Evolutionary conservation across 2,797 vertebrate genomes (phyloP).

Genomic region (Phrynocephalus guinanensis): DNA sequence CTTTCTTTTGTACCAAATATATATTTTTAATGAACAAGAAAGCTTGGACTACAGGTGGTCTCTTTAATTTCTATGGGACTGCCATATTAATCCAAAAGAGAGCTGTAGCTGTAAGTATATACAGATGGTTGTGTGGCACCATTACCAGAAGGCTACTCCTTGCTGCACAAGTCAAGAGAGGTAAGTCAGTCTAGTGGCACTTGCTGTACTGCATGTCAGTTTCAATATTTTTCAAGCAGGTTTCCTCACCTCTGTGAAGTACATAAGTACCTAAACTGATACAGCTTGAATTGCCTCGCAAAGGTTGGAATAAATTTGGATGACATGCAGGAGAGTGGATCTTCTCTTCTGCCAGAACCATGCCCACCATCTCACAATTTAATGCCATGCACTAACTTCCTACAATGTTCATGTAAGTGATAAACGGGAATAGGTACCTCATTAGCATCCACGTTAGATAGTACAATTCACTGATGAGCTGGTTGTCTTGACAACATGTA

Average conservation of each 20-base stretch:
- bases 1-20: background rate
- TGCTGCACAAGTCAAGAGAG: background rate
- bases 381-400: background rate
- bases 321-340: background rate
- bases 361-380: background rate
- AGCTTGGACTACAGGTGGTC: background rate
- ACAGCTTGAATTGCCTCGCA: background rate
- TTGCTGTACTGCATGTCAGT: background rate
- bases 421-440: background rate
- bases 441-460: background rate
- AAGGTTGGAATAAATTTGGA: background rate
- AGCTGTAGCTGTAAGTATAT: background rate
- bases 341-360: background rate
- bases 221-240: constrained; percentile 5
- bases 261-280: background rate
- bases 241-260: background rate
- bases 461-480: background rate
- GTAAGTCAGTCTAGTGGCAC: background rate
- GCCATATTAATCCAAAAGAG: background rate
- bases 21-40: background rate
- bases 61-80: background rate
- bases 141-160: background rate
- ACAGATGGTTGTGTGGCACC: background rate
- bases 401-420: background rate
- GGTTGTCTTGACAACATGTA: constrained; percentile 26